Conservation (phyloP, 1,140 invertebrate species). For the Saccostrea echinata region DNA sequence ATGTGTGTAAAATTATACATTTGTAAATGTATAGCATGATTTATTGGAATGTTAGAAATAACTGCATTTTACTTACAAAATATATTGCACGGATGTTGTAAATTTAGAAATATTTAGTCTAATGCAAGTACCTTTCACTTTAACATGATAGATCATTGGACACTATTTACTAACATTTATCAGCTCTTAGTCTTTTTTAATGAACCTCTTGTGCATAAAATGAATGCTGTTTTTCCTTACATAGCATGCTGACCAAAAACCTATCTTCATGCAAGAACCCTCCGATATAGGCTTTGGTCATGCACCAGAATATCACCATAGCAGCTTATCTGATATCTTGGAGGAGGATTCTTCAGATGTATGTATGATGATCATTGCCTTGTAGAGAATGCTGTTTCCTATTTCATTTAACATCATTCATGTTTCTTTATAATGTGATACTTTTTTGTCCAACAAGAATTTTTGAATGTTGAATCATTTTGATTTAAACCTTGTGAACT, state of each 20-base stretch:
- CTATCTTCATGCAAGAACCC: slow-evolving; percentile 92
- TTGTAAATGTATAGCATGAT: not conserved
- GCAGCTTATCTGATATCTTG: slow-evolving; percentile 75
- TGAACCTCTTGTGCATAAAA: slow-evolving; percentile 43
- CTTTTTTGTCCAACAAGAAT: not conserved
- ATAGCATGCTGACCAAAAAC: slow-evolving; percentile 84
- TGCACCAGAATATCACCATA: slow-evolving; percentile 66
- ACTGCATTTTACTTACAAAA: not conserved
- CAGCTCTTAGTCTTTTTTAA: not conserved
- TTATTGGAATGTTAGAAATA: slow-evolving; percentile 5
- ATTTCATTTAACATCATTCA: not conserved
- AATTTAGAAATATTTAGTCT: not conserved
- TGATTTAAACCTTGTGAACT: not conserved
- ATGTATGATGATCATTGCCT: slow-evolving; percentile 55
- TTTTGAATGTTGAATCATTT: not conserved
- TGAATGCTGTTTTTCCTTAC: slow-evolving; percentile 57
- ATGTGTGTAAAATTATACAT: too few relatives aligned
- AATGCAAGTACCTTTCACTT: not conserved
- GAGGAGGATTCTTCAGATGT: slow-evolving; percentile 76
- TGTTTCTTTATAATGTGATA: not conserved
- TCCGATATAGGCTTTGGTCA: slow-evolving; percentile 57
- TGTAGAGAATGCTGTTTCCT: not conserved
- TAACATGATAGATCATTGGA: not conserved
- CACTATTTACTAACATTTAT: slow-evolving; percentile 6
- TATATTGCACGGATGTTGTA: slow-evolving; percentile 26